These are phyloP conservation scores for Tinamus major DNA, from an alignment of 2,797 vertebrate species.

Conservation along the genomic window DNA sequence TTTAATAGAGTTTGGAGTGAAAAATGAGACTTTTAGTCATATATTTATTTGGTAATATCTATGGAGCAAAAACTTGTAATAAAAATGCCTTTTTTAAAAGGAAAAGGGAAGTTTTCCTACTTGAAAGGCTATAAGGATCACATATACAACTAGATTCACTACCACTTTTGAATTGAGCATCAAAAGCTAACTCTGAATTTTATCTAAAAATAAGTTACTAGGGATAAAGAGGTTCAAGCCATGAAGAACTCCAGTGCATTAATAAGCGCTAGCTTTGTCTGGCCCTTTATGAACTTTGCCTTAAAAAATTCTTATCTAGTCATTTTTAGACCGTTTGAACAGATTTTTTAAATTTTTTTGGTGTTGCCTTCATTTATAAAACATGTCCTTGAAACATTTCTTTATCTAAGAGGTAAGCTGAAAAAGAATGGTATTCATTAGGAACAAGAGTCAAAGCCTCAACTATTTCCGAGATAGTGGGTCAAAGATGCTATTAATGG, in stretches of 20 bases:
- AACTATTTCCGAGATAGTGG: not conserved
- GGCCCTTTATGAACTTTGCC: not conserved
- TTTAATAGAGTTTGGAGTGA: not conserved
- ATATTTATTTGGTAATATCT: not conserved
- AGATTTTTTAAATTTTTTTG: slow-evolving; percentile 1
- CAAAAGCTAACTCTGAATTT: not conserved
- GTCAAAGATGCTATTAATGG: not conserved
- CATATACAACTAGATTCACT: not conserved
- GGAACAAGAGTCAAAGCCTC: not conserved
- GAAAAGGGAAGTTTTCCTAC: not conserved
- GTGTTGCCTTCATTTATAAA: not conserved
- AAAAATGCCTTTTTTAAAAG: not conserved
- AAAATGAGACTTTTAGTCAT: not conserved
- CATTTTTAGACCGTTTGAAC: not conserved
- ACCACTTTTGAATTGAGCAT: not conserved
- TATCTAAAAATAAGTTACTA: not conserved
- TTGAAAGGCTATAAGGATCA: not conserved
- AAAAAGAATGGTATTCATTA: not conserved
- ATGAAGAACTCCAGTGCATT: not conserved
- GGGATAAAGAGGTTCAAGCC: not conserved
- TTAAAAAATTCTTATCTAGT: not conserved
- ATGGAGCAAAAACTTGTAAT: not conserved
- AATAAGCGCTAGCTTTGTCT: not conserved
- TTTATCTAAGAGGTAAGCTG: not conserved
- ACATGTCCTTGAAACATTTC: not conserved